A percentile compares a stretch with the other conserved stretches of the same genome.
These are phyloP conservation scores for Echeneis naucrates DNA, from an alignment of 2,797 vertebrate genomes.

Conservation along the genomic window DNA sequence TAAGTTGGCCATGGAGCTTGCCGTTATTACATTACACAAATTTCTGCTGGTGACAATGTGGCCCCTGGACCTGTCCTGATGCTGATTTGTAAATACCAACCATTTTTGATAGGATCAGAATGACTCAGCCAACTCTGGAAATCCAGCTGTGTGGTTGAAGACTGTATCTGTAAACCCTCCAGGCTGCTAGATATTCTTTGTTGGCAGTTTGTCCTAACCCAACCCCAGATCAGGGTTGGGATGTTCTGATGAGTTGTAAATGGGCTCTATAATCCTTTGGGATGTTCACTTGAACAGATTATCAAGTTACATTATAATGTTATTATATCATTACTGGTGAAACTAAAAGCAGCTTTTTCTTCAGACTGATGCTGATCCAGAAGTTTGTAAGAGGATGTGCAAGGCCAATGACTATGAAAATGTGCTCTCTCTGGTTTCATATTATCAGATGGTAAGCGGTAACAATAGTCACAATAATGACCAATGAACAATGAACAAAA, in stretches of 20 bases:
- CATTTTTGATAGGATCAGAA: conserved; percentile 67
- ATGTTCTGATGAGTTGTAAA: conserved; percentile 30
- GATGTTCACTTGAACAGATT: conserved; percentile 7
- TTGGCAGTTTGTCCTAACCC: conserved; percentile 38
- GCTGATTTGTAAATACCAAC: conserved; percentile 54
- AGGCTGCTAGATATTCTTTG: conserved; percentile 48
- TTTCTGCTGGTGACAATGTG: conserved; percentile 9
- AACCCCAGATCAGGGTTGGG: conserved; percentile 23
- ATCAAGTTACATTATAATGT: conserved; percentile 9
- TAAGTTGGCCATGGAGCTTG: too few species aligned
- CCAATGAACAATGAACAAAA: background rate
- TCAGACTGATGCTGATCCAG: conserved; percentile 98
- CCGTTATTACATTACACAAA: background rate
- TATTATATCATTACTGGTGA: background rate
- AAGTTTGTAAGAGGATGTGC: conserved; percentile 98
- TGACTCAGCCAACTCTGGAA: conserved; percentile 52
- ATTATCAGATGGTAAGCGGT: conserved; percentile 97
- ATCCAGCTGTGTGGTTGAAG: conserved; percentile 47
- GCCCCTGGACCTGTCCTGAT: conserved; percentile 37
- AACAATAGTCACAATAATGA: too few species aligned
- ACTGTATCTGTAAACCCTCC: conserved; percentile 41
- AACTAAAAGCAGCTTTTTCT: background rate
- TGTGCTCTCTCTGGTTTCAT: conserved; percentile 92
- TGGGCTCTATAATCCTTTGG: conserved; percentile 18
- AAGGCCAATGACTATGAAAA: conserved; percentile 91